Evolutionary conservation across 2,113 vertebrate genomes (phyloP), one percentile per base, ranked within the genome.

Genomic region (Oxygymnocypris stewartii): DNA sequence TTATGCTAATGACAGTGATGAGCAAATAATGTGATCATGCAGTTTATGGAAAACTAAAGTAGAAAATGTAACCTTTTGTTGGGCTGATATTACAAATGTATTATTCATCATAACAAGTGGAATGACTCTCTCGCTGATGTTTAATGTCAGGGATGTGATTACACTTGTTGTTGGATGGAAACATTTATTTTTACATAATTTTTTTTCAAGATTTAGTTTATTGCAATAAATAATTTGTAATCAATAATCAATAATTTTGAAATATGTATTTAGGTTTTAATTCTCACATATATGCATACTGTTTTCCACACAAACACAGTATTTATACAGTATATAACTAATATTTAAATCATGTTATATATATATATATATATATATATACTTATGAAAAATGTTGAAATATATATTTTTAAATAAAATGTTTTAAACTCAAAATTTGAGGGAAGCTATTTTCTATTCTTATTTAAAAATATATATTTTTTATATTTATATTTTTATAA

Each of bases 21-120:
- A 44, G 14, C 40, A 65, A 44, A 44, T 37, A 65, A 44, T 44
- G 4, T 28, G 40, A 42, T 13, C 4, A 25, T 61, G 35, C 13
- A 18, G 69, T 40, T 18, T 35, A 23, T 35, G 18, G 31, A 35
- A 49, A 35, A 79, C 4, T 79, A 73, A 20, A 11, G 35, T n/a
- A 25, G 78, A 80, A 80, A 16, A 81, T 65, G 31, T 2, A 65
- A 81, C 7, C n/a, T 65, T 81, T 65, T 81, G 59, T 81, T 47
- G 12, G 54, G 23, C 78, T 42, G 79, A 47, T 28, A 81, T 28
- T 47, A 18, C 18, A 4, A 13, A 44, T 65, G 59, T 44, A 47
- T 47, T 81, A 28, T 20, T 65, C n/a, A 44, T 11, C n/a, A 65
- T 44, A 47, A 81, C 28, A 14, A 81, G 59, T 20, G 6, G 35